Base-by-base conservation (phyloP, 2,797 vertebrate genomes). In the Aplochiton taeniatus region DNA sequence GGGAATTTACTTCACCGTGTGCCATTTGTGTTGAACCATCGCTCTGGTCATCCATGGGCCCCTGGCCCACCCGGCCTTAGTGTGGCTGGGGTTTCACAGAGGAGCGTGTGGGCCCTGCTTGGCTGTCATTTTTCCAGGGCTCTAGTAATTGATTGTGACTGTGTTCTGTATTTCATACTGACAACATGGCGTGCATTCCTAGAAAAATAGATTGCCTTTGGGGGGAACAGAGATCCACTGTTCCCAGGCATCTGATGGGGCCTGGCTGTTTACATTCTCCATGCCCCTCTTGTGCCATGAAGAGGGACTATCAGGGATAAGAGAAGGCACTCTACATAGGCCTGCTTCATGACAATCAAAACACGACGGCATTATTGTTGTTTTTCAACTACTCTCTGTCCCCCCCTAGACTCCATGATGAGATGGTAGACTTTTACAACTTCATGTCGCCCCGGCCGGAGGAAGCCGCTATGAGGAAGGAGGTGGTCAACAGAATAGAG, bases 361-460 rank as follows among this genome's bases (percentile, higher is more conserved):
- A 31, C 31, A 31, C 31, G 31, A 31, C 6, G 31, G 31, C 31
- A 31, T 31, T 31, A 31, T 31, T 31, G 31, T 31, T 31, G 2
- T 31, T 31, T 18, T 6, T 58, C 8, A 16, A n/a, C 9, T 9
- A n/a, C 66, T 60, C 78, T 46, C 65, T 61, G 8, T 68, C 57
- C 69, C 10, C 43, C 0, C 4, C 58, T 88, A 99, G 97, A 65
- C 92, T 99, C 14, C 97, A 98, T 47, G 96, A 98, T 85, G 97
- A 99, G 92, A 94, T 99, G 85, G 93, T 98, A 80, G 96, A 99
- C 80, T 98, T 99, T 86, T 98, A 98, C 88, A 95, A 96, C 86
- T 99, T 97, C 89, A 98, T 99, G 95, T 97, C 95, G 58, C 97
- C 97, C 69, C 92, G 95, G 80, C 93, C 94, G 6, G 97, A 97